Base-by-base conservation (phyloP, 2,888 invertebrate genomes). In the Ophioninae sp. region DNA sequence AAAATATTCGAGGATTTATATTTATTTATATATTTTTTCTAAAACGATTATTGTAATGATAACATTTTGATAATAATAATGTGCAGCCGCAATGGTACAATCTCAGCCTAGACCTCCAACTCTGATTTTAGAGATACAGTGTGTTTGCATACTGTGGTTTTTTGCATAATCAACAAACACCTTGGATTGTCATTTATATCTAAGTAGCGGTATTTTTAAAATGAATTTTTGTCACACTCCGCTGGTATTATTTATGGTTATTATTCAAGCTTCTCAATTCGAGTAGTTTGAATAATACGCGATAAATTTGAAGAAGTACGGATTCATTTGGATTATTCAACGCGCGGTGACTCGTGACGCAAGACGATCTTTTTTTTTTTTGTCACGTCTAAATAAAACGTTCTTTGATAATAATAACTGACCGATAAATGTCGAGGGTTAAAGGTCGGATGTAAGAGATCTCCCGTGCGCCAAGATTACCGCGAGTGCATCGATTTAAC, bases 361-460 rank as follows among this genome's bases (percentile, higher is more conserved):
- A 39, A 81, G 61, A 68, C 59, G 63, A 67, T 67, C 30, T 30
- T 1, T 51, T 72, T 30, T 1, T 51, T 72, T 51, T 76, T 58
- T 22, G 37, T 61, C 39, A 37, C 22, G 56, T 58, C 39, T 59
- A 41, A 75, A 80, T 68, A 80, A 79, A 58, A 76, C 30, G 56
- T 20, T 59, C 22, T 63, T 69, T 56, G 69, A 69, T 81, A 75
- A 78, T 81, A 83, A 83, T 83, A 83, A 68, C 73, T 56, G 63
- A 72, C 51, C 67, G 67, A 59, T 73, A 77, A 73, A 81, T 65
- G 67, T 37, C 77, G 67, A 58, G 81, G 73, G 67, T 67, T 51
- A 77, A 71, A 81, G 81, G 81, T 83, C 77, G 76, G 56, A 67
- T 67, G 69, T 41, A 73, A 41, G 63, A 41, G 73, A 73, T 79